Evolutionary conservation across 2,113 vertebrate species (phyloP).

Genomic region (Morphnarchus princeps): DNA sequence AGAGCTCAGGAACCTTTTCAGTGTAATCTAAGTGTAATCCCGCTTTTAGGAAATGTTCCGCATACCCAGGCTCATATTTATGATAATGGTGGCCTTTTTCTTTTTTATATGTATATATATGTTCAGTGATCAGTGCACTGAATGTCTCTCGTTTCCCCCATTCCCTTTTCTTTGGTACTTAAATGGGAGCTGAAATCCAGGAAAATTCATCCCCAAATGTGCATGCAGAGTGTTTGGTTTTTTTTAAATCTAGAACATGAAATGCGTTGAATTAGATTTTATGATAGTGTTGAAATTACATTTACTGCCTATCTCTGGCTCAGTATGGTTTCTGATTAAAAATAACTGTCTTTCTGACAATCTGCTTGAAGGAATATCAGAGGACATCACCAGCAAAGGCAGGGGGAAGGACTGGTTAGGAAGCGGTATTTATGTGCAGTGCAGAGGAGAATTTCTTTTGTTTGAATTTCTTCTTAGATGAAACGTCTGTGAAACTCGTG

Average conservation of each 20-base stretch:
- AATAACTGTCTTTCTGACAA: neutral
- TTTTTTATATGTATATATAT: no score
- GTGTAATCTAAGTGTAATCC: neutral
- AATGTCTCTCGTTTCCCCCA: neutral
- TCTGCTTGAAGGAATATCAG: neutral
- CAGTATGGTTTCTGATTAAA: neutral
- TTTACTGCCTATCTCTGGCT: neutral
- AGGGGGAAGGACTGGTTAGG: neutral
- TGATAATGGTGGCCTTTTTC: neutral
- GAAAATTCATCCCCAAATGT: neutral
- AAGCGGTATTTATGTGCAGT: rapidly evolving
- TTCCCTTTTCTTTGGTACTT: neutral
- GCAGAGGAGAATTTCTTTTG: neutral
- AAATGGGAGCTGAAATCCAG: neutral
- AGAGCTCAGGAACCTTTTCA: neutral
- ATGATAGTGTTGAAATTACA: neutral
- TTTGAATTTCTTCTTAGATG: neutral
- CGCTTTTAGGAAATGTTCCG: neutral
- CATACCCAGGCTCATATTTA: neutral
- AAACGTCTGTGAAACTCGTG: neutral
- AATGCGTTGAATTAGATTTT: neutral
- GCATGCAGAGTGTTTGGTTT: no score
- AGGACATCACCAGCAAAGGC: neutral
- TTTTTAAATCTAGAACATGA: neutral
- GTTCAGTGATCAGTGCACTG: neutral